Base-by-base conservation (phyloP, 2,797 vertebrate species). In the Decapterus maruadsi region DNA sequence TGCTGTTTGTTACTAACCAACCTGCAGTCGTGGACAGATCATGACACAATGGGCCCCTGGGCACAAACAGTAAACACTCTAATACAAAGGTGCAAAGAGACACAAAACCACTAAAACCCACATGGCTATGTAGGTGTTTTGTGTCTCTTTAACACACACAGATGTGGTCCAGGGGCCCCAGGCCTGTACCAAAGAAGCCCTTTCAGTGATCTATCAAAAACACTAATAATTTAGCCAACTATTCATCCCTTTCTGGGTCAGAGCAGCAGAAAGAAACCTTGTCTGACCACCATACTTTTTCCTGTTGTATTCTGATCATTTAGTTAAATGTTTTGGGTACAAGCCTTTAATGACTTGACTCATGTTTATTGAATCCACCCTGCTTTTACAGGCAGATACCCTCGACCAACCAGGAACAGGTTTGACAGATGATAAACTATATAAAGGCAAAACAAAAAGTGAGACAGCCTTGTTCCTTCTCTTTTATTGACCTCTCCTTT, bases 401-500 rank as follows among this genome's bases (percentile, higher is more conserved):
- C 45, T 48, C 75, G 26, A 31, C 9, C 3, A 63, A 61, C 6
- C 61, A 50, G 63, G 53, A 88, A 85, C 79, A 53, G 76, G 81
- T 85, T 59, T 63, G 42, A 76, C 45, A 4, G 56, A 54, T 63
- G 58, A 57, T 48, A 17, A 61, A 57, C 19, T 20, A 29, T 2
- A 56, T 36, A 10, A 67, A 69, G 38, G 29, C 14, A 74, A 77
- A 83, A 83, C 68, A 82, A 40, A 69, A 36, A 74, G 59, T 53
- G 45, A 69, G 54, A 50, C 31, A 14, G 59, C 14, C 40, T 81
- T 16, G 54, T 90, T 91, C 79, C 42, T 87, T 88, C 86, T 86
- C 81, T 89, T 95, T 95, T 94, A 95, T 93, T 94, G 85, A 87
- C 77, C 75, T 88, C 65, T 88, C 90, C 86, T 92, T 92, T 90